phyloP scores from a whole-genome alignment of 2,113 vertebrate genomes.

The human (Homo sapiens) region DNA sequence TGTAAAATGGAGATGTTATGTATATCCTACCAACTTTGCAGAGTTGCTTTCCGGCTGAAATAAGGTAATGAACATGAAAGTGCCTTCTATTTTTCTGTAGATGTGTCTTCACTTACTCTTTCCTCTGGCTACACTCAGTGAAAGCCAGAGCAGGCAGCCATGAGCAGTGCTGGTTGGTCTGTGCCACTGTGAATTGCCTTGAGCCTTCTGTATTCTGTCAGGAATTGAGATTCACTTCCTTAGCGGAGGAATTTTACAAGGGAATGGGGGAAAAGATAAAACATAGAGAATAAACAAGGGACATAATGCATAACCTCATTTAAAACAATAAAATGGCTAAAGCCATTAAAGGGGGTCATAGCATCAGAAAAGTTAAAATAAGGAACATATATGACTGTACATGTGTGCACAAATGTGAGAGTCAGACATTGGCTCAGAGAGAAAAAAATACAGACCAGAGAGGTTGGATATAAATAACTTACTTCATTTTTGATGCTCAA shows the following conservation, averaged over 20 bases:
- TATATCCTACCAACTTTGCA: background rate
- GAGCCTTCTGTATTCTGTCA: background rate
- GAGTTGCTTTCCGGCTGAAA: background rate
- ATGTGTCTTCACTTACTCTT: accelerated
- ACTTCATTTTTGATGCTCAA: background rate
- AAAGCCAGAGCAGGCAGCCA: background rate
- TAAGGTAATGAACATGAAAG: background rate
- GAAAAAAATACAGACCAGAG: background rate
- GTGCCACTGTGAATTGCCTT: accelerated
- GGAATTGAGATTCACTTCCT: background rate
- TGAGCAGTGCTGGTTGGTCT: background rate
- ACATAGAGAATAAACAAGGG: background rate
- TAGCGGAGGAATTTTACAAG: background rate
- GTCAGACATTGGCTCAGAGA: background rate
- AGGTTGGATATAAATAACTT: background rate
- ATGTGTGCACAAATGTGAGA: background rate
- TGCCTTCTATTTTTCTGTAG: background rate
- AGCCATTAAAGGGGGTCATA: background rate
- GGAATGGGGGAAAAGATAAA: background rate
- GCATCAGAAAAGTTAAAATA: background rate
- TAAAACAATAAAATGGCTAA: background rate
- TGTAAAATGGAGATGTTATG: background rate
- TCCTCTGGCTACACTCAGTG: background rate
- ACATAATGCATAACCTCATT: background rate
- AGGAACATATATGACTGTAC: background rate